A percentile compares a stretch with the other conserved stretches of the same genome.
Conservation (phyloP, 2,797 vertebrate species). For the Melanotaenia pygmaea region DNA sequence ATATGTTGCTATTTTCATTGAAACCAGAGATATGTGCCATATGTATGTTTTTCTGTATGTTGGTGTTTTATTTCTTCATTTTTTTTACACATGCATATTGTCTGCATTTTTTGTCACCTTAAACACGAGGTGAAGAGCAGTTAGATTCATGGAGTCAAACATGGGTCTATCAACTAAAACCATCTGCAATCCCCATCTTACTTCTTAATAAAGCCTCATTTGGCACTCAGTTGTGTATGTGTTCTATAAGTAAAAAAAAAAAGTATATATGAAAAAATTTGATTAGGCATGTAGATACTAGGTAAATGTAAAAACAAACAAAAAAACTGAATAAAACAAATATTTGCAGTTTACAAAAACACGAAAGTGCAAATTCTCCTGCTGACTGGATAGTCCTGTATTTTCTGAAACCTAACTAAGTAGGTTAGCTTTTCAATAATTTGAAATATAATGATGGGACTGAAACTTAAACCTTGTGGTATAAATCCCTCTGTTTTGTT, state of each 20-base stretch:
- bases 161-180: no score
- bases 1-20: not conserved
- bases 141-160: no score
- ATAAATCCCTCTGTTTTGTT: not conserved
- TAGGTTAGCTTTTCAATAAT: not conserved
- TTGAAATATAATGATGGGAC: not conserved
- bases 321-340: no score
- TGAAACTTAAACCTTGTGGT: not conserved
- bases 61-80: not conserved
- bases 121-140: not conserved
- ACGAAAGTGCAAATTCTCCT: no score
- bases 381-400: not conserved
- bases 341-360: no score
- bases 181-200: no score
- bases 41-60: not conserved
- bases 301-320: no score
- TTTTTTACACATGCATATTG: not conserved
- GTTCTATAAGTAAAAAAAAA: not conserved
- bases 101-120: not conserved
- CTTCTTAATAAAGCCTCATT: no score
- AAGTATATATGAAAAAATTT: not conserved
- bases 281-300: not conserved
- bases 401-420: not conserved
- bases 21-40: not conserved
- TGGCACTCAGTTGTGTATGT: not conserved